Conservation (phyloP, 2,113 vertebrate species). For the Crotalus helleri region DNA sequence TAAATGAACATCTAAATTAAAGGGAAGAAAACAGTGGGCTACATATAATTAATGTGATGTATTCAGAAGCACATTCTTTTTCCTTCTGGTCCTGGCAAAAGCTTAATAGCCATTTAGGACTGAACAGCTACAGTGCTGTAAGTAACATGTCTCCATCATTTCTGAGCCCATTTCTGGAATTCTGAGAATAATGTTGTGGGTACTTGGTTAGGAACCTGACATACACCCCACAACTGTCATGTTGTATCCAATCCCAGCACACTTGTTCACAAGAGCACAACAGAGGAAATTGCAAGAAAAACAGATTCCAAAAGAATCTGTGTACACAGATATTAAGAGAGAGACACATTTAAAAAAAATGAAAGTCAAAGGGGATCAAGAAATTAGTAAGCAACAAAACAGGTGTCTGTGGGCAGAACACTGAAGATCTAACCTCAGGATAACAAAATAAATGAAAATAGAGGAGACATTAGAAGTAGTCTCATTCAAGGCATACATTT, state of each 20-base stretch:
- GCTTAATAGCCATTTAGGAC: neutral
- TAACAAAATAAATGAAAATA: neutral
- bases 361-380: neutral
- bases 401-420: neutral
- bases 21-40: conserved; percentile 2
- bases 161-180: neutral
- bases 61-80: neutral
- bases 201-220: neutral
- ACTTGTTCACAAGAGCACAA: neutral
- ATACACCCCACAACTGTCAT: neutral
- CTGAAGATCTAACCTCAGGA: neutral
- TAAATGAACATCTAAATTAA: neutral
- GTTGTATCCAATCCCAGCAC: neutral
- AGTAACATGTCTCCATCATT: neutral
- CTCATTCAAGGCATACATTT: neutral
- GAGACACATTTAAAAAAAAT: neutral
- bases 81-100: neutral
- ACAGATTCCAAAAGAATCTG: neutral
- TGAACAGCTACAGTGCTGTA: neutral
- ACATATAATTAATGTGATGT: neutral
- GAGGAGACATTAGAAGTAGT: neutral
- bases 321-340: neutral
- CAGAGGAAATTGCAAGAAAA: neutral
- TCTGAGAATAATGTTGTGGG: neutral
- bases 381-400: neutral